Evolutionary conservation across 2,888 invertebrate species (phyloP), one percentile per base, ranked within the genome.

Genomic region (Muscina levida): DNA sequence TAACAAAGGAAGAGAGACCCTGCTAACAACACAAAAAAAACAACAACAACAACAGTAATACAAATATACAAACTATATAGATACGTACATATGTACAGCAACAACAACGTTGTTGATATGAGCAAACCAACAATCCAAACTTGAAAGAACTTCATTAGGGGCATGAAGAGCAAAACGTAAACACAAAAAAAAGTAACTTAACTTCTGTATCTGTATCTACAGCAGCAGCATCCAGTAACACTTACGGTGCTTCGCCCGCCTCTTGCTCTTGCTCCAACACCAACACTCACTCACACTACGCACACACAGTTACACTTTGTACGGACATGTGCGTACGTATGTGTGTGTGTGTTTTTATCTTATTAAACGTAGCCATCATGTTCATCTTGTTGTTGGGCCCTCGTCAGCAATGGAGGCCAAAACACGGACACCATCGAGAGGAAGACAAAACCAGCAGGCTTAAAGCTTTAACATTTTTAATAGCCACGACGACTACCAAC

Each of bases 91-190:
- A n/a, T n/a, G n/a, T n/a, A n/a, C n/a, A n/a, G n/a, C n/a, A 59
- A 44, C 44, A 26, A 15, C 57, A 31, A 31, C 31, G n/a, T 2
- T 26, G 31, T 13, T n/a, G 19, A 19, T 48, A 19, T 48, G 48
- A 19, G n/a, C 57, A 13, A 31, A 57, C n/a, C 10, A 31, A 15
- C 13, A 31, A 59, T 26, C 6, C 59, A 59, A 59, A 59, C 37
- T 37, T 15, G 39, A 37, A 75, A 76, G 75, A 79, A 79, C 79
- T 79, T 79, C 67, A 79, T 79, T 74, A 79, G 59, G 74, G 67
- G 51, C 59, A 67, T 74, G 39, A 67, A 31, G 83, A 85, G 84
- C 83, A 72, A 83, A 83, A 82, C 73, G 82, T 83, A 76, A 72
- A 82, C 80, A 83, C n/a, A n/a, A n/a, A n/a, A 72, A 70, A 72